A percentile compares a stretch with the other conserved stretches of the same genome.
phyloP scores from a whole-genome alignment of 2,797 vertebrate species.

The Sebastes iracundus region DNA sequence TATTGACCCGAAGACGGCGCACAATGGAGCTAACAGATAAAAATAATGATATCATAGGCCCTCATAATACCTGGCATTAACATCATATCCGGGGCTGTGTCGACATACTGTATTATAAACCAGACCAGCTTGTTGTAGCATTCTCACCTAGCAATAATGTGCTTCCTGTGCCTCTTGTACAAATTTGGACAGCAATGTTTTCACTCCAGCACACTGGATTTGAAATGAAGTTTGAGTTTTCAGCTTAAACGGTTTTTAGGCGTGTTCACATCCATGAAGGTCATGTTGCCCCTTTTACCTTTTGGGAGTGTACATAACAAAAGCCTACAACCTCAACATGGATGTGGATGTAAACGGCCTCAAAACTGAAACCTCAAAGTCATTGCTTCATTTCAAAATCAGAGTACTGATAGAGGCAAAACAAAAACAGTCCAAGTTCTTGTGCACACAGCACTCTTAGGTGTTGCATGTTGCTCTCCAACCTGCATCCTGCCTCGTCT shows the following conservation, averaged over 20 bases:
- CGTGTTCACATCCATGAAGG: background rate
- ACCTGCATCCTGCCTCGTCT: background rate
- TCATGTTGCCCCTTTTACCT: background rate
- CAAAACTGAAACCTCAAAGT: background rate
- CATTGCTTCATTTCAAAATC: background rate
- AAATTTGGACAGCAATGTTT: background rate
- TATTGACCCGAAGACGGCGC: background rate
- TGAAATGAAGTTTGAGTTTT: background rate
- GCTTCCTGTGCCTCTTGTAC: background rate
- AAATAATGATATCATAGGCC: background rate
- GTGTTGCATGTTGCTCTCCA: background rate
- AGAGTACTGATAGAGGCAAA: background rate
- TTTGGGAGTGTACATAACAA: background rate
- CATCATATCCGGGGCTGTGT: background rate
- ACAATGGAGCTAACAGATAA: constrained; percentile 1
- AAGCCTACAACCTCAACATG: background rate
- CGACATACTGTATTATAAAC: background rate
- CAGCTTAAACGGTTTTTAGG: background rate
- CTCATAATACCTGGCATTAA: constrained; percentile 20
- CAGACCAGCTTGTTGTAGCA: background rate
- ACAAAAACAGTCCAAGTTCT: background rate
- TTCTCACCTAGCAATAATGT: constrained; percentile 16
- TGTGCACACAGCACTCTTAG: background rate
- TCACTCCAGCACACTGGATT: background rate
- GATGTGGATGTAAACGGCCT: background rate